Evolutionary conservation across 2,113 vertebrate species (phyloP).

Genomic region (Sinocyclocheilus maitianheensis): DNA sequence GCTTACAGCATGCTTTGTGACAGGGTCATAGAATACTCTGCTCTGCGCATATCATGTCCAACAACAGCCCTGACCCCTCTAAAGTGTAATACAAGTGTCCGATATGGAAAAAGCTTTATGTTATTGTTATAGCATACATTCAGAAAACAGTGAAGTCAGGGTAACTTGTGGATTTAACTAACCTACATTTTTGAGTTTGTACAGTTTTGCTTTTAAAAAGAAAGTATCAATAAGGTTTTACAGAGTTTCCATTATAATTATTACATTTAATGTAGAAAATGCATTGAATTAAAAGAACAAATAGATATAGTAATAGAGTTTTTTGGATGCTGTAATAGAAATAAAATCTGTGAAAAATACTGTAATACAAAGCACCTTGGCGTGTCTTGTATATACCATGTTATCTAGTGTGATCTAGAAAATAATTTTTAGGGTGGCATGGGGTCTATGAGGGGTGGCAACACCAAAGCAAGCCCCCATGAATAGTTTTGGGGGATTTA

Average conservation of each 20-base stretch:
- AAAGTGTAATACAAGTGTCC: slow-evolving; percentile 26
- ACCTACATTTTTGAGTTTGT: not conserved
- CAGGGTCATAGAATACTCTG: slow-evolving; percentile 30
- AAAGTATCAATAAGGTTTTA: not conserved
- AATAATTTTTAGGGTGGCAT: no score
- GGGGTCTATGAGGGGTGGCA: no score
- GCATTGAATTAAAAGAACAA: not conserved
- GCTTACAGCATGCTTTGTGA: slow-evolving; percentile 39
- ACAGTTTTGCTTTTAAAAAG: not conserved
- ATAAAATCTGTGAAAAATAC: no score
- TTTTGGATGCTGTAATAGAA: no score
- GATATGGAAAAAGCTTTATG: not conserved
- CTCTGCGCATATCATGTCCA: slow-evolving; percentile 19
- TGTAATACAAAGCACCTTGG: no score
- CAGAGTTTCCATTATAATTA: not conserved
- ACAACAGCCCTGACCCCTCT: slow-evolving; percentile 10
- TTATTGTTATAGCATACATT: not conserved
- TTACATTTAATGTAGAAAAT: not conserved
- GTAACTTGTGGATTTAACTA: not conserved
- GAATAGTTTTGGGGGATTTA: no score
- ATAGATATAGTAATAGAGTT: no score
- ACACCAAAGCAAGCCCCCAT: no score
- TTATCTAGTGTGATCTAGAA: no score
- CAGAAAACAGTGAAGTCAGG: not conserved
- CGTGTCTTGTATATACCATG: no score